Base-by-base conservation (phyloP, 2,113 vertebrate species). In the Callocephalon fimbriatum region DNA sequence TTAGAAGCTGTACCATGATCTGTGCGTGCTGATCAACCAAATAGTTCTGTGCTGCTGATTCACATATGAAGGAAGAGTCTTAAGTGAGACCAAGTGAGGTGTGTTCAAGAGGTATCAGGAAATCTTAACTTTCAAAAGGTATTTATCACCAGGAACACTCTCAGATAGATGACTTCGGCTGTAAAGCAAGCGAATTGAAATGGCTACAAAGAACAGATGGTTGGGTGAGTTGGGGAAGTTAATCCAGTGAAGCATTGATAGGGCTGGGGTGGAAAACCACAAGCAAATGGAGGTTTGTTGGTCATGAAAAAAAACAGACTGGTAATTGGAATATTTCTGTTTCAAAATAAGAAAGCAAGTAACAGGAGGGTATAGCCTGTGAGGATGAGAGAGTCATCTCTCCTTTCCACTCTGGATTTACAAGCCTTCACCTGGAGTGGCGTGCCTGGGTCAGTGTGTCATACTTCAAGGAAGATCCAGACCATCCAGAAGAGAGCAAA, bases 381-480 rank as follows among this genome's bases (percentile, higher is more conserved):
- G 59, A 54, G 31, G 44, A 9, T 13, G 2, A 42, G 2, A 40
- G 23, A 23, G 17, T n/a, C 5, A 12, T 25, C 45, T 59, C 71
- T 50, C 54, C 42, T 73, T 51, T 61, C 27, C 19, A 7, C 16
- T 37, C 29, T 20, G 86, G 53, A 40, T 72, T 78, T 61, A 65
- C 12, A 40, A 37, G 53, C 23, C 17, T 80, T 65, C 25, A 13
- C 16, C 29, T 54, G 53, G 27, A 50, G 32, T 8, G 10, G 27
- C n/a, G 42, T 62, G 29, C 19, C 47, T 6, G 1, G 42, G 45
- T 53, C 1, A 6, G 19, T 38, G 2, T 12, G 18, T 65, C 61
- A 32, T 17, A 4, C 18, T 67, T 26, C 1, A 11, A 7, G n/a
- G 81, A 40, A 68, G 38, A 10, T 18, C 3, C 0, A 38, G 50